phyloP scores from a whole-genome alignment of 2,797 vertebrate genomes.

The Pempheris klunzingeri region DNA sequence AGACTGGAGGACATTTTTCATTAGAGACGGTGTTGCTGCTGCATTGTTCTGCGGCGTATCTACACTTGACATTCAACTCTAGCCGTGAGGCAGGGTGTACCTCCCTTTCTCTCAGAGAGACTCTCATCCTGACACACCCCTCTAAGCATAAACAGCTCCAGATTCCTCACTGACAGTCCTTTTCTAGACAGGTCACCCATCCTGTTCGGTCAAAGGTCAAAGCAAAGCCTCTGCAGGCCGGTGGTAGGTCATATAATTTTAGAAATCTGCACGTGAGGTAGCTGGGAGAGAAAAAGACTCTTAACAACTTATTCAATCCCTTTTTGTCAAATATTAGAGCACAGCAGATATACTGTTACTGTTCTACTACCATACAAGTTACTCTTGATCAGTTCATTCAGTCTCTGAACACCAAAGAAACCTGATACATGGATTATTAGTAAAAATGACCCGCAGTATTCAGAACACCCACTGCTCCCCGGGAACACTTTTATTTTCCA shows the following conservation, averaged over 20 bases:
- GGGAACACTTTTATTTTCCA: no score
- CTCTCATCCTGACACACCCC: constrained; percentile 80
- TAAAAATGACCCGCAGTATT: neutral
- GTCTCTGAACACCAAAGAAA: neutral
- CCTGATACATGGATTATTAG: neutral
- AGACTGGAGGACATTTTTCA: constrained; percentile 74
- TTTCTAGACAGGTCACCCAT: constrained; percentile 67
- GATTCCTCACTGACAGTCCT: constrained; percentile 68
- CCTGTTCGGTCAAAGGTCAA: constrained; percentile 65
- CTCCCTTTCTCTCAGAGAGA: constrained; percentile 61
- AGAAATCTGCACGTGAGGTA: constrained; percentile 30
- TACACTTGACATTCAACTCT: constrained; percentile 72
- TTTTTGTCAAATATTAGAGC: neutral
- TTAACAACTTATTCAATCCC: neutral
- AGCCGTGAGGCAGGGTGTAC: constrained; percentile 71
- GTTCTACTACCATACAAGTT: no score
- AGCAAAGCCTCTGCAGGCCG: constrained; percentile 46
- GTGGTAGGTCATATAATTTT: constrained; percentile 46
- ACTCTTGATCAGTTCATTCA: neutral
- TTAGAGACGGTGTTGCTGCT: constrained; percentile 41
- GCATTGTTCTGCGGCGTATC: constrained; percentile 73
- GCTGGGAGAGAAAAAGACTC: neutral
- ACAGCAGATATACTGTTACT: neutral
- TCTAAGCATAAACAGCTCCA: constrained; percentile 74
- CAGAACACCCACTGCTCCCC: neutral